Percentiles rank a stretch among this genome's conserved stretches.
phyloP scores from a whole-genome alignment of 2,797 vertebrate species.

The Linurgus olivaceus region DNA sequence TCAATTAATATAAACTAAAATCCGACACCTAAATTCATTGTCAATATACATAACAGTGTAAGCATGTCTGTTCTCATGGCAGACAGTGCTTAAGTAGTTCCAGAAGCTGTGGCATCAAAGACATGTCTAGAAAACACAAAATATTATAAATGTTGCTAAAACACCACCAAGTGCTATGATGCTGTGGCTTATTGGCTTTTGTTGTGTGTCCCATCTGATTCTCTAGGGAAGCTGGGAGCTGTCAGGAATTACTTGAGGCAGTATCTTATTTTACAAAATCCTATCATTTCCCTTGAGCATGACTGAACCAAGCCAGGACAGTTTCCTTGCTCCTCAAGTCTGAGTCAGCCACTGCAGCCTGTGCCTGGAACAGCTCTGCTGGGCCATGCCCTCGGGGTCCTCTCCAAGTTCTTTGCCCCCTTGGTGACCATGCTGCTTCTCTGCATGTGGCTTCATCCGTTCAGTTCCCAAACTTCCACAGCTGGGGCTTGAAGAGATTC shows the following conservation, averaged over 20 bases:
- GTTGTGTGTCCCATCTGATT: background rate
- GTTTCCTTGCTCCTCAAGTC: background rate
- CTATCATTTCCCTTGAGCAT: background rate
- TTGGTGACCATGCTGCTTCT: background rate
- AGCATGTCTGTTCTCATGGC: background rate
- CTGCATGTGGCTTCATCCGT: background rate
- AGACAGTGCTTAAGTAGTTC: background rate
- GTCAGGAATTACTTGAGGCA: background rate
- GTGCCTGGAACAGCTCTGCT: background rate
- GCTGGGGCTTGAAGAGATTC: background rate
- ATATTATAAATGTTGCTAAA: background rate
- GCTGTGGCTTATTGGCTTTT: background rate
- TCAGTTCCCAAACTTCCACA: background rate
- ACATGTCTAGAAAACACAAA: background rate
- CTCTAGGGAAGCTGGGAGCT: background rate
- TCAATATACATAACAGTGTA: background rate
- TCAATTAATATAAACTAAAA: background rate
- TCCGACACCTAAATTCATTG: background rate
- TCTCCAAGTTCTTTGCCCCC: background rate
- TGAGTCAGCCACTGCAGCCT: background rate
- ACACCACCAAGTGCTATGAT: background rate
- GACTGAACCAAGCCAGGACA: background rate
- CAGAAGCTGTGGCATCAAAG: background rate
- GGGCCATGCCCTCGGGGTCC: fast-evolving
- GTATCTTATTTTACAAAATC: background rate